Percentiles rank a stretch among this genome's conserved stretches.
phyloP scores from a whole-genome alignment of 2,797 vertebrate genomes.

The Gouania willdenowi region DNA sequence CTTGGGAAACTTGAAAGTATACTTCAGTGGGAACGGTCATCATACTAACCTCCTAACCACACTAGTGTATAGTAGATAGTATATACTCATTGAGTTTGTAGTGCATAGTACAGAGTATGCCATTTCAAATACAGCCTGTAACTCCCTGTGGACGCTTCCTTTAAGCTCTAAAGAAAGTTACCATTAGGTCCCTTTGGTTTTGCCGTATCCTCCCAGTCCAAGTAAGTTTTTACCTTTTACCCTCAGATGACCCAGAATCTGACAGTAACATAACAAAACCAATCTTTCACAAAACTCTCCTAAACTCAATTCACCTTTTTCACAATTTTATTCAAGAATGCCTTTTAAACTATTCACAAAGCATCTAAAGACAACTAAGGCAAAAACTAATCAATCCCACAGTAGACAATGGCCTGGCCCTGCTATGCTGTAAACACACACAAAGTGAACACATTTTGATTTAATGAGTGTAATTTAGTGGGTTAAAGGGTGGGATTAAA shows the following conservation, averaged over 20 bases:
- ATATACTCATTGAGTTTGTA: too few relatives aligned
- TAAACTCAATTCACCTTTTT: slow-evolving; percentile 69
- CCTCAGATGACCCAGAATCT: slow-evolving; percentile 12
- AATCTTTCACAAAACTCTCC: slow-evolving; percentile 33
- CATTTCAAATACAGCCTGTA: too few relatives aligned
- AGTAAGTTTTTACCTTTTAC: too few relatives aligned
- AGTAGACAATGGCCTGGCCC: slow-evolving; percentile 11
- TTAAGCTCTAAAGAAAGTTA: too few relatives aligned
- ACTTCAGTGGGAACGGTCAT: too few relatives aligned
- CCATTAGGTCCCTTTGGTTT: too few relatives aligned
- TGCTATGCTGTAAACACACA: slow-evolving; percentile 33
- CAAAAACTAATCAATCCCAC: slow-evolving; percentile 44
- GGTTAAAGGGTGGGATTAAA: slow-evolving; percentile 21
- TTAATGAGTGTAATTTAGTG: slow-evolving; percentile 38
- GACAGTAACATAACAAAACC: slow-evolving; percentile 30
- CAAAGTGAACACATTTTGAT: slow-evolving; percentile 24
- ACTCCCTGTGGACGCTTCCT: too few relatives aligned
- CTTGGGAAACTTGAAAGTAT: too few relatives aligned
- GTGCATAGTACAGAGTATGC: too few relatives aligned
- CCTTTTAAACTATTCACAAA: slow-evolving; percentile 47
- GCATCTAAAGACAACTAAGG: slow-evolving; percentile 35
- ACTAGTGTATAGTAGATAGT: too few relatives aligned
- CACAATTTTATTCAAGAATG: slow-evolving; percentile 73
- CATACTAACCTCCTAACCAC: too few relatives aligned
- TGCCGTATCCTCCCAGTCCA: too few relatives aligned